phyloP scores from a whole-genome alignment of 2,888 invertebrate genomes.

The Oscheius sp. region DNA sequence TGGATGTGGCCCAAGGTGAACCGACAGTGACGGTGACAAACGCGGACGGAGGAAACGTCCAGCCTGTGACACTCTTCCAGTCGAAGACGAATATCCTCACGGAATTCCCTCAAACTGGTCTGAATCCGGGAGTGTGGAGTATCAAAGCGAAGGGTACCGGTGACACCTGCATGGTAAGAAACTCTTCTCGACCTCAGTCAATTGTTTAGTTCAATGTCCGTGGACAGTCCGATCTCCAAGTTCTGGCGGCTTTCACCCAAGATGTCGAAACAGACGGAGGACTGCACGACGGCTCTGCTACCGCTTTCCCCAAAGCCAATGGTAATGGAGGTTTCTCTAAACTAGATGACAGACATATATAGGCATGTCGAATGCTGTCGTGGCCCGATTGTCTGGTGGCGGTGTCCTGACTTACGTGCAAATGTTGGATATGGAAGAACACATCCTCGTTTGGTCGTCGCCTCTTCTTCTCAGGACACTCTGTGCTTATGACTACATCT shows the following conservation, averaged over 20 bases:
- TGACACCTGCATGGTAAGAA: conserved; percentile 48
- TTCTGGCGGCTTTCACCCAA: conserved; percentile 53
- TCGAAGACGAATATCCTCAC: conserved; percentile 51
- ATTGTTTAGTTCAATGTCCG: conserved; percentile 47
- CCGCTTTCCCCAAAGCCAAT: conserved; percentile 46
- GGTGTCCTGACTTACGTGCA: conserved; percentile 48
- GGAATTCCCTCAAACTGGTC: conserved; percentile 41
- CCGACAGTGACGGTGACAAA: not conserved
- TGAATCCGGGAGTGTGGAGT: conserved; percentile 52
- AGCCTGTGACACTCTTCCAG: conserved; percentile 36
- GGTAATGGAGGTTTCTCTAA: conserved; percentile 13
- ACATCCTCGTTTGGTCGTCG: conserved; percentile 55
- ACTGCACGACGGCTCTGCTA: conserved; percentile 47
- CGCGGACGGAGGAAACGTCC: conserved; percentile 11
- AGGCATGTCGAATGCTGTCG: conserved; percentile 46
- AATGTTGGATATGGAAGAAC: conserved; percentile 52
- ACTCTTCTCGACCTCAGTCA: not conserved
- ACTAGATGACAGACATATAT: not conserved
- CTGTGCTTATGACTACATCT: conserved; percentile 55
- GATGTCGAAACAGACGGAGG: conserved; percentile 50
- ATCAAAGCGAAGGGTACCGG: conserved; percentile 39
- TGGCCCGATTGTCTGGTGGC: conserved; percentile 43
- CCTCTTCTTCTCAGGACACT: conserved; percentile 46
- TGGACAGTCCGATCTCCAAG: conserved; percentile 39
- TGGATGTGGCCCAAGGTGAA: conserved; percentile 50